phyloP scores from a whole-genome alignment of 1,140 invertebrate species.

The Asbolus verrucosus region DNA sequence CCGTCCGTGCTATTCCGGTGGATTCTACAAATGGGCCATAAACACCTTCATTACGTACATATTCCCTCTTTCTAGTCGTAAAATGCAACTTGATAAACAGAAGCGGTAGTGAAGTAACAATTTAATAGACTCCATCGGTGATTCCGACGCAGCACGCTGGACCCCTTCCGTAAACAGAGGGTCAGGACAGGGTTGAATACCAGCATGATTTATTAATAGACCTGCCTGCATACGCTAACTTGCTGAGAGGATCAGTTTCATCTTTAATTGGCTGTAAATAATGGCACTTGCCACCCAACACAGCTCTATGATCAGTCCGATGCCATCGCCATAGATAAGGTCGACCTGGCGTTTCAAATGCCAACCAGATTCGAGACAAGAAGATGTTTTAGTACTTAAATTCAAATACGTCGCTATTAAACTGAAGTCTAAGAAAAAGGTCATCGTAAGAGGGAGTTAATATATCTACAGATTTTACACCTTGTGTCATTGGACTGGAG shows the following conservation, averaged over 20 bases:
- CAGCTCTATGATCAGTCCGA: constrained; percentile 2
- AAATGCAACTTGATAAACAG: constrained; percentile 5
- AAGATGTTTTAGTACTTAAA: no score
- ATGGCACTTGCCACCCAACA: constrained; percentile 11
- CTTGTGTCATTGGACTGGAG: no score
- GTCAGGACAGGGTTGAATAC: constrained; percentile 38
- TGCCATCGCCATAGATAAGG: no score
- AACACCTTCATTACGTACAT: constrained; percentile 25
- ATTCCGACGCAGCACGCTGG: constrained; percentile 4
- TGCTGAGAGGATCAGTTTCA: constrained; percentile 38
- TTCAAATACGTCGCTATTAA: no score
- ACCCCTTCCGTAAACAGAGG: constrained; percentile 44
- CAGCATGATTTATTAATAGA: constrained; percentile 45
- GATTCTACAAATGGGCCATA: constrained; percentile 31
- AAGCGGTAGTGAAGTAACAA: constrained; percentile 5
- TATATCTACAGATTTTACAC: no score
- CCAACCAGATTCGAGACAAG: no score
- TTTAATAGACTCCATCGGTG: constrained; percentile 38
- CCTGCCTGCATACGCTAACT: constrained; percentile 31
- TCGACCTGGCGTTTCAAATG: no score
- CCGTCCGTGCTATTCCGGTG: constrained; percentile 25
- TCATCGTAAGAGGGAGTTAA: no score
- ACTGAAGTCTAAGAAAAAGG: no score
- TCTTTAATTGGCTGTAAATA: constrained; percentile 42
- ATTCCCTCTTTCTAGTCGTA: constrained; percentile 20